Evolutionary conservation across 92 coral and sea anemone genomes (phyloP).

Genomic region (Epizoanthus rinbou): DNA sequence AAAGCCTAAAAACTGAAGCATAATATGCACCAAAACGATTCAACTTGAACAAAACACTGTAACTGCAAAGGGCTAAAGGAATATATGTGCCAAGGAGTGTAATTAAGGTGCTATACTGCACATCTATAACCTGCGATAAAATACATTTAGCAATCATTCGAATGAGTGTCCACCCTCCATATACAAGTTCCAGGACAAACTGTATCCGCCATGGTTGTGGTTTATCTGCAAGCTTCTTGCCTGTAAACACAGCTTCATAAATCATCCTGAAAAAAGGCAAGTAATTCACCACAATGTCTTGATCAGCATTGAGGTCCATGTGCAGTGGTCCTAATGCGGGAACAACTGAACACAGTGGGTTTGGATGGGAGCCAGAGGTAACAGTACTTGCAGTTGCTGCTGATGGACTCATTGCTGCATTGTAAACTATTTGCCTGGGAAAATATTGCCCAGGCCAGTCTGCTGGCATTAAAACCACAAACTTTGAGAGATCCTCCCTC

Average conservation of each 20-base stretch:
- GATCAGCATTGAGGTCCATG: conserved; percentile 40
- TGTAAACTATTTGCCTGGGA: conserved; percentile 41
- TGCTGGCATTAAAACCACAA: conserved; percentile 52
- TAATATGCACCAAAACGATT: conserved; percentile 52
- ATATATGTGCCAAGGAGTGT: conserved; percentile 45
- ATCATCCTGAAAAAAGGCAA: conserved; percentile 31
- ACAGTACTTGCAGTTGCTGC: conserved; percentile 36
- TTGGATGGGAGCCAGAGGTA: conserved; percentile 10
- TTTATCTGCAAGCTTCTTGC: conserved; percentile 49
- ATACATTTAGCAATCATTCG: conserved; percentile 42
- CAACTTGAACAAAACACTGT: conserved; percentile 58
- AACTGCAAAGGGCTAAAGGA: conserved; percentile 56
- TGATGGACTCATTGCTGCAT: neutral
- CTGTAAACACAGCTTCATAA: conserved; percentile 23
- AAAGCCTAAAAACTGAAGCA: conserved; percentile 53
- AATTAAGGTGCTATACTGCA: conserved; percentile 54
- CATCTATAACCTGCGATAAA: conserved; percentile 39
- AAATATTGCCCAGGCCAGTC: conserved; percentile 57
- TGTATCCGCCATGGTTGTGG: conserved; percentile 65
- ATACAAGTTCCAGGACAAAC: conserved; percentile 48
- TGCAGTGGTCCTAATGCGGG: conserved; percentile 10
- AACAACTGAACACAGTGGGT: conserved; percentile 25
- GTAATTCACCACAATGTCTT: conserved; percentile 28
- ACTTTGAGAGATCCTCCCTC: conserved; percentile 43
- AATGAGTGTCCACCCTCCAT: conserved; percentile 53